Evolutionary conservation across 2,113 vertebrate genomes (phyloP), one percentile per base, ranked within the genome.

Genomic region (Orycteropus afer): DNA sequence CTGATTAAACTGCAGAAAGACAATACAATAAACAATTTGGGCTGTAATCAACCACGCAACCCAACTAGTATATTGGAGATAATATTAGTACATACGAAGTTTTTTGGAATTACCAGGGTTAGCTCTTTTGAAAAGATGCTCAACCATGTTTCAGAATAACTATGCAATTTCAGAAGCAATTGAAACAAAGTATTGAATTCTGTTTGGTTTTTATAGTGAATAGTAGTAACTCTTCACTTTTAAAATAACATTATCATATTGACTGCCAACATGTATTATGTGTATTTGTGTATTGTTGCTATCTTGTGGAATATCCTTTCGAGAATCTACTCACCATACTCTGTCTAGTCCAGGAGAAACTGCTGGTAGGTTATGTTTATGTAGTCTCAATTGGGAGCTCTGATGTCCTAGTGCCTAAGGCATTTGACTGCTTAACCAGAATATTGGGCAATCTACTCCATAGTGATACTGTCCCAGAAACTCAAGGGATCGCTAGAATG

Each of bases 91-190:
- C 37, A 73, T 57, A 74, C 84, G 42, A 59, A 84, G 55, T 93
- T 88, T 40, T 74, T 47, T 78, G 42, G 51, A 55, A 63, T 96
- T 59, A 14, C 80, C 20, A 89, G 57, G 17, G 17, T 94, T 77
- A 86, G 37, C 27, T 93, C 74, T 95, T 93, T 89, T 40, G 53
- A 93, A 81, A 40, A 89, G 53, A 49, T 65, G 1, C 11, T 13
- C 49, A 14, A 63, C 12, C 22, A 23, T 81, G 53, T 81, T 89
- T 94, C 32, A 42, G 42, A 93, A 69, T 74, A 85, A 77, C 2
- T 53, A 25, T 51, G 37, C 49, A 74, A 69, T 88, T 85, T 79
- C 37, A 53, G 20, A 82, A 82, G 45, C 65, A 49, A 42, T 79
- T 90, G 40, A 7, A 79, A 78, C 27, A 71, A 87, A 85, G 23